Evolutionary conservation across 2,113 vertebrate species (phyloP).

Genomic region (Sphaerodactylus townsendi): DNA sequence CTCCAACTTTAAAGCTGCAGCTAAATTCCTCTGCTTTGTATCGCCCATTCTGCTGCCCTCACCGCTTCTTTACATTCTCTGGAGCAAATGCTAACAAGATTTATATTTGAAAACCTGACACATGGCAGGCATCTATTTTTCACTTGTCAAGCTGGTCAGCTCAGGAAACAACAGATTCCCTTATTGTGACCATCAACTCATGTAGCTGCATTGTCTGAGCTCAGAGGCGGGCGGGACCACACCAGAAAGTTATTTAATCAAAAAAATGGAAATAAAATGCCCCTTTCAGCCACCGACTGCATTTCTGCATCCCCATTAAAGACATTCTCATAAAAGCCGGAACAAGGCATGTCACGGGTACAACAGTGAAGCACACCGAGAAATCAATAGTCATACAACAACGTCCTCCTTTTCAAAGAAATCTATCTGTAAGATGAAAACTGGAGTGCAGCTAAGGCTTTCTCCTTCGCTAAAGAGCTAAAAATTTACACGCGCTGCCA

Average conservation of each 20-base stretch:
- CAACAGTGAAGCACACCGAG: background rate
- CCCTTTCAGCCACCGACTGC: background rate
- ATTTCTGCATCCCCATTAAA: constrained; percentile 30
- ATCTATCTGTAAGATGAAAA: constrained; percentile 43
- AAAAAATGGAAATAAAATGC: constrained; percentile 6
- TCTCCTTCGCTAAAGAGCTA: constrained; percentile 46
- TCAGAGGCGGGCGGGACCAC: background rate
- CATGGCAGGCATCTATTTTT: constrained; percentile 52
- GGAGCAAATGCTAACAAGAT: constrained; percentile 52
- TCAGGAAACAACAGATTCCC: constrained; percentile 31
- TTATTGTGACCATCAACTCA: constrained; percentile 21
- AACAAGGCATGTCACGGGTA: constrained; percentile 34
- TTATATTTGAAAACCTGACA: constrained; percentile 55
- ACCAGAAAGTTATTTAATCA: constrained; percentile 33
- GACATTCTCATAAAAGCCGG: background rate
- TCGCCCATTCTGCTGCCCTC: background rate
- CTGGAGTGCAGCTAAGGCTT: constrained; percentile 31
- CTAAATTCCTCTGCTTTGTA: background rate
- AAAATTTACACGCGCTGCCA: constrained; percentile 42
- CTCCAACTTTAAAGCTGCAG: background rate
- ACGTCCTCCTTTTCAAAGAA: constrained; percentile 31
- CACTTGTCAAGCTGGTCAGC: constrained; percentile 53
- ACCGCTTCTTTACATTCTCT: constrained; percentile 31
- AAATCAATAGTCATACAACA: constrained; percentile 43
- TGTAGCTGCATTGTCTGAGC: constrained; percentile 11